These are phyloP conservation scores for Hedya salicella DNA, from an alignment of 2,888 invertebrate species.

Conservation along the genomic window DNA sequence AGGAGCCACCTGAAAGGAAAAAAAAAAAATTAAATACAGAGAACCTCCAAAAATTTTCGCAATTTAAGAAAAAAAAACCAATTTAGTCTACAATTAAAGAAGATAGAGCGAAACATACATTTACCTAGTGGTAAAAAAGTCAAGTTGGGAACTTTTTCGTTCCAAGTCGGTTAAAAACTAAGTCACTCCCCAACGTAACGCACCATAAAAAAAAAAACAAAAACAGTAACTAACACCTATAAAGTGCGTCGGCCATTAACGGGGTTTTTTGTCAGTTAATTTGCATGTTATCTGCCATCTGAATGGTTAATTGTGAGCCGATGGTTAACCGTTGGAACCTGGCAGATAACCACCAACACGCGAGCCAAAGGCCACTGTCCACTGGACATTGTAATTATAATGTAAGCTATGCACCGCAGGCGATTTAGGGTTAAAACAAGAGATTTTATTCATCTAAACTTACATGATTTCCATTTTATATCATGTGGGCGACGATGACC, in stretches of 20 bases:
- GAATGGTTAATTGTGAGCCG: slow-evolving; percentile 74
- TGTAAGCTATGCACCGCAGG: neutral
- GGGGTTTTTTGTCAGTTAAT: slow-evolving; percentile 63
- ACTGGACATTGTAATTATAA: slow-evolving; percentile 21
- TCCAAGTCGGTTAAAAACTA: too few relatives aligned
- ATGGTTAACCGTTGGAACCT: slow-evolving; percentile 68
- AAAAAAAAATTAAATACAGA: too few relatives aligned
- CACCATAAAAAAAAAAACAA: slow-evolving; percentile 15
- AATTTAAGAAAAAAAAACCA: too few relatives aligned
- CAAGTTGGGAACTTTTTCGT: too few relatives aligned
- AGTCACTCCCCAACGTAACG: neutral
- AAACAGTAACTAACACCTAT: slow-evolving; percentile 35
- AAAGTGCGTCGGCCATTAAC: slow-evolving; percentile 47
- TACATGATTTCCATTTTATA: too few relatives aligned
- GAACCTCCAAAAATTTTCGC: too few relatives aligned
- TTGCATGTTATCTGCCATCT: slow-evolving; percentile 78
- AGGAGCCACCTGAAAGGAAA: too few relatives aligned
- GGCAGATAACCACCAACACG: slow-evolving; percentile 34
- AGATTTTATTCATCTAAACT: too few relatives aligned
- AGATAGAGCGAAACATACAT: too few relatives aligned
- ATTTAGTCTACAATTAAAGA: too few relatives aligned
- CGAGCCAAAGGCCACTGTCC: slow-evolving; percentile 11
- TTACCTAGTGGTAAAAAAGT: too few relatives aligned
- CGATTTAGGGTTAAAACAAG: neutral
- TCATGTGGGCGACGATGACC: too few relatives aligned